Evolutionary conservation across 2,888 invertebrate species (phyloP), one percentile per base, ranked within the genome.

Genomic region (Chloromyia formosa): DNA sequence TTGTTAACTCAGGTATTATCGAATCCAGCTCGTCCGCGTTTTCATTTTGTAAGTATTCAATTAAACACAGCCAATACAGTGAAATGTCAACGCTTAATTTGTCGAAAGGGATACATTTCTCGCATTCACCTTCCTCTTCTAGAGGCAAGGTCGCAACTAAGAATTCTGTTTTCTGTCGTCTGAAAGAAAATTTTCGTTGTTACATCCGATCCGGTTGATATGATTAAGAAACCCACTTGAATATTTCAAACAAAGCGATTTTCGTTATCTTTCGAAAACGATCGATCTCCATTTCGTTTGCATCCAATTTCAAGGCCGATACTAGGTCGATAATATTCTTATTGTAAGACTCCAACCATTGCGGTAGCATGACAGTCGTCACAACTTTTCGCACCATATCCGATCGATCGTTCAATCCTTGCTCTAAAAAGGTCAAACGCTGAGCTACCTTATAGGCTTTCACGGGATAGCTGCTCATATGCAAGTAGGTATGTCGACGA

Each of bases 261-360:
- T 87, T 85, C n/a, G 88, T 87, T 20, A 88, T 87, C 66, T 88
- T 87, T 0, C 87, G 83, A 45, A 89, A 89, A 75, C 88, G 88
- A 78, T 90, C 88, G 18, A 91, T 88, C 82, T 92, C 91, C 1
- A 88, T 87, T 54, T 88, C 87, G 68, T 87, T 88, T 72, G 88
- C 88, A 82, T 94, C 94, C 56, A 94, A 87, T 80, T 94, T 91
- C 23, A 96, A 86, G 1, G 92, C 91, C 76, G 90, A 89, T 68
- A 95, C 86, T n/a, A 96, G 86, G 5, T 89, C 87, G 16, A 94
- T 85, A 58, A 91, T 90, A 79, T 93, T 90, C 1, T 91, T 90
- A 64, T 92, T 87, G 80, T 91, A 93, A 0, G 89, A 87, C 71
- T 90, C 88, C 76, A 95, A 85, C 96, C 96, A 96, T 1, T 90